These are phyloP conservation scores for Yponomeuta sedellus DNA, from an alignment of 2,888 invertebrate genomes.

Conservation along the genomic window DNA sequence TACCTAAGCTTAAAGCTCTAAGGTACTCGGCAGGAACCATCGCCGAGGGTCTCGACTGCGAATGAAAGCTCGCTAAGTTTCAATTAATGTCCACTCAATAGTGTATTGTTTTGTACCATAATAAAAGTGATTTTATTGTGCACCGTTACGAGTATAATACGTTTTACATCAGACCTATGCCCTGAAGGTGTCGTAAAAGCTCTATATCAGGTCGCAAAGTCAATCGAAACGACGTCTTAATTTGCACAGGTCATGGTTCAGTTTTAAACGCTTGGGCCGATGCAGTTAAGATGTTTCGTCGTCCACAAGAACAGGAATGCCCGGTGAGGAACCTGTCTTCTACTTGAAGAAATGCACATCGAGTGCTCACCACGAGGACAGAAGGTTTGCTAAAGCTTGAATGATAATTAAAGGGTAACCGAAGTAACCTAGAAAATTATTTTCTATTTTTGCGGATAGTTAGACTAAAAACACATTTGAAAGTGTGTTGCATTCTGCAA, in stretches of 20 bases:
- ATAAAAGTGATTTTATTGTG: conserved; percentile 71
- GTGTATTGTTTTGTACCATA: conserved; percentile 60
- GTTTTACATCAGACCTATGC: conserved; percentile 55
- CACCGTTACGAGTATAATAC: conserved; percentile 59
- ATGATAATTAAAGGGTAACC: no score
- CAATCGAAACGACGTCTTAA: conserved; percentile 44
- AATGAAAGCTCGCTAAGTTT: conserved; percentile 48
- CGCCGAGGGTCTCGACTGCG: conserved; percentile 37
- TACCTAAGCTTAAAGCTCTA: conserved; percentile 34
- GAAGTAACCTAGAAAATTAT: no score
- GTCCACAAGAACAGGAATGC: conserved; percentile 48
- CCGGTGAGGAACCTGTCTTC: conserved; percentile 59
- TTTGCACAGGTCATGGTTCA: conserved; percentile 40
- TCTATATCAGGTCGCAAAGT: neutral
- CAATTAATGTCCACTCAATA: conserved; percentile 50
- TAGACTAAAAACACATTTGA: no score
- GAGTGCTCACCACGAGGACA: conserved; percentile 26
- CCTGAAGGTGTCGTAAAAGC: neutral
- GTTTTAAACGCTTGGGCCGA: conserved; percentile 31
- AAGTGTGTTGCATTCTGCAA: no score
- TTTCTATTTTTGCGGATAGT: no score
- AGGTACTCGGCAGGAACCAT: conserved; percentile 40
- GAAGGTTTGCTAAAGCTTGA: neutral
- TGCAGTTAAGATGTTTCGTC: conserved; percentile 35
- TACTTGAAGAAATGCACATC: conserved; percentile 50